phyloP scores from a whole-genome alignment of 1,140 invertebrate genomes.

The Conus betulinus region DNA sequence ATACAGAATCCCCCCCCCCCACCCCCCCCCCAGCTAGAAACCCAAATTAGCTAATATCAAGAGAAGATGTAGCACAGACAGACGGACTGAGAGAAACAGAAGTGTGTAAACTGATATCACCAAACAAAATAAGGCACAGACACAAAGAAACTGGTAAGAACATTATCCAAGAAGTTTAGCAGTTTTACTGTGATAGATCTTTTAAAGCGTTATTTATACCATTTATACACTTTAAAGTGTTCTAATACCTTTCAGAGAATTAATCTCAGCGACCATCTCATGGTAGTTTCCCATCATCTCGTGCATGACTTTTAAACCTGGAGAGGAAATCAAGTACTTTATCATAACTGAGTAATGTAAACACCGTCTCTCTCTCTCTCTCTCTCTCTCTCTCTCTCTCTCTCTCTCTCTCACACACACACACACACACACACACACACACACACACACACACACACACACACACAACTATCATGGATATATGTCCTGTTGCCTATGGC shows the following conservation, averaged over 20 bases:
- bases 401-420: neutral
- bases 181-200: no score
- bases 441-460: neutral
- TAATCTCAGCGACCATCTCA: neutral
- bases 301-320: neutral
- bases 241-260: neutral
- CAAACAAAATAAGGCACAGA: neutral
- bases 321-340: neutral
- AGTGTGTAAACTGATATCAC: neutral
- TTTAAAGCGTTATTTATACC: no score
- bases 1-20: no score
- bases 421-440: constrained; percentile 11
- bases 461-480: neutral
- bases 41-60: no score
- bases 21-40: no score
- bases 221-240: no score
- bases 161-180: no score
- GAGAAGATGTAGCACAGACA: neutral
- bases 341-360: no score
- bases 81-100: neutral
- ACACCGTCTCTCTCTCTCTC: neutral
- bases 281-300: constrained; percentile 7
- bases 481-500: no score
- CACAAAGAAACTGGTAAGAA: no score
- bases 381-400: neutral